A percentile compares a stretch with the other conserved stretches of the same genome.
These are phyloP conservation scores for Macroglossus sobrinus DNA, from an alignment of 2,113 vertebrate genomes.

Conservation along the genomic window DNA sequence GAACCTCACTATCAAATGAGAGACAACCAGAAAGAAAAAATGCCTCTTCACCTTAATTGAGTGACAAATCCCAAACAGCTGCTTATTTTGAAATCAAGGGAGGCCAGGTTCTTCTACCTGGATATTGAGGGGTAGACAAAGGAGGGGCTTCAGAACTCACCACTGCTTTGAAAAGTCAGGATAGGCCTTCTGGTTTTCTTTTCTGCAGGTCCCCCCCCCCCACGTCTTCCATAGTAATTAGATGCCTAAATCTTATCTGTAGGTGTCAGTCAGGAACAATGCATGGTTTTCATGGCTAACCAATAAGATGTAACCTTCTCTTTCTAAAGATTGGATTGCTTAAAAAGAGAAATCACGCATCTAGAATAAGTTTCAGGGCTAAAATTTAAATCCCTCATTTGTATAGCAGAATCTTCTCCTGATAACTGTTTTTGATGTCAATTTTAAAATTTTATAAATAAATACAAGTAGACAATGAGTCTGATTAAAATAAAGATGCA, in stretches of 20 bases:
- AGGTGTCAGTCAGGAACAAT: neutral
- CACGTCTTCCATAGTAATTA: neutral
- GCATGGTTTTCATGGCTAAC: neutral
- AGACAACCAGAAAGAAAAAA: neutral
- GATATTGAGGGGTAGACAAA: neutral
- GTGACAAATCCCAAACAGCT: neutral
- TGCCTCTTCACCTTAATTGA: neutral
- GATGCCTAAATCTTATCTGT: neutral
- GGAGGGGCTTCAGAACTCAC: neutral
- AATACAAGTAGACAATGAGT: slow-evolving; percentile 32
- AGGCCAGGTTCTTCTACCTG: neutral
- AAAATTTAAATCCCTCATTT: neutral
- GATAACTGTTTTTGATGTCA: neutral
- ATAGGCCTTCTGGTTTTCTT: neutral
- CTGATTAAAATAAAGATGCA: slow-evolving; percentile 39
- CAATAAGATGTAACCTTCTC: neutral
- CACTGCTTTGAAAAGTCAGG: neutral
- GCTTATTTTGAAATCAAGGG: neutral
- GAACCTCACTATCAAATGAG: neutral
- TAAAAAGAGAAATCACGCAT: neutral
- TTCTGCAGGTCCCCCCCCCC: too few species aligned
- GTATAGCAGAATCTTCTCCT: neutral
- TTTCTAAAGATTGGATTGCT: neutral
- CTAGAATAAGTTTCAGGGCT: neutral
- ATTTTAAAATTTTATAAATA: neutral